These are phyloP conservation scores for Mythimna albipuncta DNA, from an alignment of 2,888 invertebrate genomes.

Conservation along the genomic window DNA sequence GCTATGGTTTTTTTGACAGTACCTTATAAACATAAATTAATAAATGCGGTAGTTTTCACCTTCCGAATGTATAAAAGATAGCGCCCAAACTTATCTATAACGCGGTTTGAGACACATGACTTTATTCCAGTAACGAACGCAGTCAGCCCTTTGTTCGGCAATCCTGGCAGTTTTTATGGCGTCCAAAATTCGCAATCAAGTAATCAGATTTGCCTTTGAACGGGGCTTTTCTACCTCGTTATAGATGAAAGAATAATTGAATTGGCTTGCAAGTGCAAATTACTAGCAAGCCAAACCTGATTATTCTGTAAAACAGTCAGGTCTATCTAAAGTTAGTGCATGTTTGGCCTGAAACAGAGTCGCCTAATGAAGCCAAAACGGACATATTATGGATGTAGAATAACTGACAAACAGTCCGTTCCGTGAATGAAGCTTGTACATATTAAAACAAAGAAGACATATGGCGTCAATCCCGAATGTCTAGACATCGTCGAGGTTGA, in stretches of 20 bases:
- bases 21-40: constrained; percentile 2
- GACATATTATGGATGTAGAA: not conserved
- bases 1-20: not conserved
- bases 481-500: not conserved
- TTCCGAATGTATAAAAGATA: not conserved
- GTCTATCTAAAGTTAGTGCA: constrained; percentile 31
- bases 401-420: not conserved
- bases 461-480: not conserved
- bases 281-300: constrained; percentile 37
- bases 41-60: constrained; percentile 6
- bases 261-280: constrained; percentile 63
- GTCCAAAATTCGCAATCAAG: constrained; percentile 75
- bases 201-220: constrained; percentile 74
- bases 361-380: constrained; percentile 13
- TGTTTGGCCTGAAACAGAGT: constrained; percentile 1
- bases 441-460: not conserved
- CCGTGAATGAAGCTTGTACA: not conserved
- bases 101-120: constrained; percentile 15
- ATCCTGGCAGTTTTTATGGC: constrained; percentile 43
- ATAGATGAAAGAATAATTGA: constrained; percentile 65
- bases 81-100: constrained; percentile 2
- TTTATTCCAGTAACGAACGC: constrained; percentile 19
- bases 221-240: constrained; percentile 51
- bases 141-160: constrained; percentile 33
- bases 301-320: constrained; percentile 39